Conservation (phyloP, 2,797 vertebrate species). For the Megaceryle alcyon region DNA sequence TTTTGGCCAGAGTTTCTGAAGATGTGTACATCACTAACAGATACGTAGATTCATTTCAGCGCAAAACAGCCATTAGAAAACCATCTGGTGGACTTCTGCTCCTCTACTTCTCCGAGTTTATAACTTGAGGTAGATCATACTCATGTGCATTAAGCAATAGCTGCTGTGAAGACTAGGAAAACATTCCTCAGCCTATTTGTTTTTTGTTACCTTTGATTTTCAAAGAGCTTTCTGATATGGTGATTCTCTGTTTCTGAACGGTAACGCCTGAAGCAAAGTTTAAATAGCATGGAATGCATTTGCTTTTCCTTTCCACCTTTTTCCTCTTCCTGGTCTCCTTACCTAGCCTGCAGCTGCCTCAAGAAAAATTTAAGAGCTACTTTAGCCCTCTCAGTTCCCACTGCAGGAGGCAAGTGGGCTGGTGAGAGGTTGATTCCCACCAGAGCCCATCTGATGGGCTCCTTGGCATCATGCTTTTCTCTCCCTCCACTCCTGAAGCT, state of each 20-base stretch:
- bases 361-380: not conserved
- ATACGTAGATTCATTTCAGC: not conserved
- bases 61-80: not conserved
- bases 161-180: not conserved
- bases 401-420: not conserved
- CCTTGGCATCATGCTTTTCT: not conserved
- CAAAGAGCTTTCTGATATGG: slow-evolving; percentile 58
- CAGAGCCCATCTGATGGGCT: not conserved
- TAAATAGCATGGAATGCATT: not conserved
- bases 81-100: not conserved
- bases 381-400: not conserved
- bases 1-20: not conserved
- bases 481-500: rapidly evolving
- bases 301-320: not conserved
- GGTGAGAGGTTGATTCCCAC: not conserved
- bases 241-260: slow-evolving; percentile 25
- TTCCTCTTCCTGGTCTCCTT: not conserved
- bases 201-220: slow-evolving; percentile 44
- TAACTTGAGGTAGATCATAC: not conserved
- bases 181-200: not conserved
- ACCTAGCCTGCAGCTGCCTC: not conserved
- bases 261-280: slow-evolving; percentile 36
- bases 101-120: not conserved
- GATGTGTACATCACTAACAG: not conserved
- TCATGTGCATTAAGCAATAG: not conserved